Evolutionary conservation across 2,113 vertebrate species (phyloP), one percentile per base, ranked within the genome.

Genomic region (Microtus richardsoni): DNA sequence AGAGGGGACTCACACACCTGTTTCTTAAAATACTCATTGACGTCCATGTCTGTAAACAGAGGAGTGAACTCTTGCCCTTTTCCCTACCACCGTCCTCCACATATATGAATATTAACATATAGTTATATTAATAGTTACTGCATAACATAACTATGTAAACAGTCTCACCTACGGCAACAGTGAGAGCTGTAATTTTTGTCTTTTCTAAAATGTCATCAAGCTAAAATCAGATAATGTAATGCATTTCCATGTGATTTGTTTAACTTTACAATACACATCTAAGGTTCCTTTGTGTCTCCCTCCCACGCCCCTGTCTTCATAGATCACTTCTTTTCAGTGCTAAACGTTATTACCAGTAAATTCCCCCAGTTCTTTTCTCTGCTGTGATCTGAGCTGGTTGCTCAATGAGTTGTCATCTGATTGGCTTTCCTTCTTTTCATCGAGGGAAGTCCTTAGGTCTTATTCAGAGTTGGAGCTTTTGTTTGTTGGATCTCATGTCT

Each of bases 301-400:
- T 30, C 36, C 54, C n/a, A 28, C 33, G 36, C 68, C 71, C 70
- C 30, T 70, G 41, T 3, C 30, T 80, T 82, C 41, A 62, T 36
- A 49, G 66, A n/a, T 91, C 30, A n/a, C 54, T 92, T 80, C 66
- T 87, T 94, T 94, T 96, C 66, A 28, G 47, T n/a, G 22, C 16
- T 73, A 47, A 83, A 82, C 64, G 75, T 24, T 86, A 87, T 66
- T 94, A 78, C 9, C 78, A 73, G 28, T 52, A n/a, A 52, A 6
- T 39, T 78, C 21, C 21, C 77, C n/a, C 14, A 82, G 30, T 28
- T 62, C 19, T 75, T 44, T 60, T 66, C 54, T 28, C 44, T 73
- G 11, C 21, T 88, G 70, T 30, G 58, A 6, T 62, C 54, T 83
- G 60, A 78, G 70, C 36, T 41, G 39, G 11, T 22, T 88, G 30